phyloP scores from a whole-genome alignment of 1,140 invertebrate genomes.

The Vollenhovia emeryi region DNA sequence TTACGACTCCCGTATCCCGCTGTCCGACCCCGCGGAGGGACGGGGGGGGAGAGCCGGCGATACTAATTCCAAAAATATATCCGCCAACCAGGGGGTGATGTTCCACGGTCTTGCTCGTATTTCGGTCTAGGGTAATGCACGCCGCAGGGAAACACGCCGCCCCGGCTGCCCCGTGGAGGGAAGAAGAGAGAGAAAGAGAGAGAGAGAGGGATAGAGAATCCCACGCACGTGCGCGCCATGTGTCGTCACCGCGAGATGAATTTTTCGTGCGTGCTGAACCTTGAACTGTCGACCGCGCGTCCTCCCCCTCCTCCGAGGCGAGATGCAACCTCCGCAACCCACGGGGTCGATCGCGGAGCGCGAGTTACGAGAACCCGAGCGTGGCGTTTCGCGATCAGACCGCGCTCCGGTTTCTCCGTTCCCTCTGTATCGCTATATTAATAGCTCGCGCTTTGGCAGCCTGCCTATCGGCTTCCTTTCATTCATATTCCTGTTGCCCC shows the following conservation, averaged over 20 bases:
- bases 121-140: constrained; percentile 70
- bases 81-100: constrained; percentile 7
- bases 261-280: constrained; percentile 69
- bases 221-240: constrained; percentile 74
- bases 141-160: constrained; percentile 40
- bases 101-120: constrained; percentile 57
- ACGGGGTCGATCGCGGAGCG: constrained; percentile 50
- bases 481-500: constrained; percentile 75
- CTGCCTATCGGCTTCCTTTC: constrained; percentile 77
- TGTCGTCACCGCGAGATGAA: constrained; percentile 57
- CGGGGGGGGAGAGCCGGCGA: constrained; percentile 25
- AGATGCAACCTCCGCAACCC: no score
- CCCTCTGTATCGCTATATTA: constrained; percentile 72
- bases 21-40: background rate
- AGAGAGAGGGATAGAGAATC: constrained; percentile 1
- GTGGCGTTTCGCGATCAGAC: constrained; percentile 49
- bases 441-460: constrained; percentile 76
- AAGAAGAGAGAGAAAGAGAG: constrained; percentile 21
- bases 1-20: constrained; percentile 46
- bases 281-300: constrained; percentile 56
- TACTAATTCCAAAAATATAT: constrained; percentile 68
- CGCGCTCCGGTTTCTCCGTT: constrained; percentile 60
- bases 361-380: constrained; percentile 34
- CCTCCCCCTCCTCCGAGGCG: no score
- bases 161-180: constrained; percentile 10